Evolutionary conservation across 2,113 vertebrate genomes (phyloP).

Genomic region (Heterochromis multidens): DNA sequence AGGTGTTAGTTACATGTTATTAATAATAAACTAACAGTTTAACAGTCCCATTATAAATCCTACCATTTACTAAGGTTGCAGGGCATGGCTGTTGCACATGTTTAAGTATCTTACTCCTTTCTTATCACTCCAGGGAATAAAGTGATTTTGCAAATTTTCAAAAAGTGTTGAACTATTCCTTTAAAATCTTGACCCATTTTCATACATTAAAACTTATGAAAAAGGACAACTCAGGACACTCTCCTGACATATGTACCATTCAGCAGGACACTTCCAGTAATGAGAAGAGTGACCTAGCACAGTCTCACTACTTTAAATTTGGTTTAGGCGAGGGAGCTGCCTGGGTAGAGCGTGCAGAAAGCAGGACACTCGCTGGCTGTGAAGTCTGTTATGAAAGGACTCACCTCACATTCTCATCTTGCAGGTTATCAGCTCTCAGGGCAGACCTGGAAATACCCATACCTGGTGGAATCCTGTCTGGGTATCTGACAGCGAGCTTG

Average conservation of each 20-base stretch:
- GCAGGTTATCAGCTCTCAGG: constrained; percentile 25
- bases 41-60: not conserved
- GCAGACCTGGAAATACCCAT: constrained; percentile 62
- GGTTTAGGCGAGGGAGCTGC: not conserved
- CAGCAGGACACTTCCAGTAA: not conserved
- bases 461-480: constrained; percentile 54
- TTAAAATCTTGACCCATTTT: not conserved
- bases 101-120: not conserved
- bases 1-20: not conserved
- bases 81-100: not conserved
- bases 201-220: not conserved
- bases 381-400: not conserved
- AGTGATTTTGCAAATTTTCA: not conserved
- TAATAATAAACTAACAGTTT: not conserved
- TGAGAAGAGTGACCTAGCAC: not conserved
- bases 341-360: not conserved
- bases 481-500: constrained; percentile 57
- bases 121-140: not conserved
- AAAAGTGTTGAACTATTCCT: not conserved
- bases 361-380: not conserved
- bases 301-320: not conserved
- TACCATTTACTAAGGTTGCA: not conserved
- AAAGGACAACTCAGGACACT: too few relatives aligned
- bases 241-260: not conserved
- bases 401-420: constrained; percentile 21